Base-by-base conservation (phyloP, 1,140 invertebrate genomes). In the Aphis craccivora region DNA sequence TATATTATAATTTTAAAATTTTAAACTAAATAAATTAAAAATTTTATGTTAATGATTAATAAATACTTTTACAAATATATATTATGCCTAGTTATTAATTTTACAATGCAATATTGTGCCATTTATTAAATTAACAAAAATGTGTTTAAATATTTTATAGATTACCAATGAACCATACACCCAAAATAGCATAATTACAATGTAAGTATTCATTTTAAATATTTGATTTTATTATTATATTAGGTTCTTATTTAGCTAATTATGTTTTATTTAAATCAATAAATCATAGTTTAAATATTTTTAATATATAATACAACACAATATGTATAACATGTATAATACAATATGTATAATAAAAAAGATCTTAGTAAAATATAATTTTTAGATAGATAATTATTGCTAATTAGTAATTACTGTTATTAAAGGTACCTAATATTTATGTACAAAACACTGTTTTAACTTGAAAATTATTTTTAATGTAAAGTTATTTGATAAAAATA, bases 101-200 rank as follows among this genome's bases (percentile, higher is more conserved):
- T n/a, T 76, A 76, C 30, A 76, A n/a, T 76, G 8, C 2, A 14
- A n/a, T 30, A n/a, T 67, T n/a, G 30, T 53, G 18, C n/a, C 2
- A 67, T 30, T 43, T 84, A 48, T 87, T 87, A 18, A 87, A 48
- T 30, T 87, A 48, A 87, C n/a, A 35, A 88, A 35, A 88, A n/a
- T 88, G 11, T 91, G 9, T 93, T 93, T 84, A 55, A 40, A 40
- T 7, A 93, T 93, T 93, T 93, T 55, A 18, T n/a, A 93, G 91
- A 93, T 93, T 51, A 93, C 91, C 45, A 93, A 48, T 20, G 91
- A 93, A 40, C 91, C 91, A 20, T 93, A 93, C n/a, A 94, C 94
- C 30, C 94, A 94, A 92, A 94, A 93, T 92, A 94, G 94, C 91
- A 23, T 94, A 76, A 94, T 94, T 93, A 94, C 94, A 23, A 94